Base-by-base conservation (phyloP, 1,140 invertebrate genomes). In the Tribolium castaneum region DNA sequence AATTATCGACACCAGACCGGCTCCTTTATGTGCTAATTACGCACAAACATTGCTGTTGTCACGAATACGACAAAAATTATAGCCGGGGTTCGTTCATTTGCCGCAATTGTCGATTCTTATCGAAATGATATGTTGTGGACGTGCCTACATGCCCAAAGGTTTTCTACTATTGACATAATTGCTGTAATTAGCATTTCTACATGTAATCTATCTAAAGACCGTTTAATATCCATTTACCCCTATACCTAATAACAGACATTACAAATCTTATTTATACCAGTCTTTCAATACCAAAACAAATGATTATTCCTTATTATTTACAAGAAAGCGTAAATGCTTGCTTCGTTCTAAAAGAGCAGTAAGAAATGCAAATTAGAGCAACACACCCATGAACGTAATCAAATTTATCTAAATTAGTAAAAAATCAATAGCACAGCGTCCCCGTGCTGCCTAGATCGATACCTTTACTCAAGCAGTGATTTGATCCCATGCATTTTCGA, bases 1-100 rank as follows among this genome's bases (percentile, higher is more conserved):
- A 73, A 56, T 75, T 75, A 75, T 75, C 34, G 52, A 72, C 59
- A 62, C 16, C 9, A 19, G 13, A 30, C 25, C 22, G 19, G 9
- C 9, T 59, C 54, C 54, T 59, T 59, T 66, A 59, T 25, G 54
- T 12, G 30, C 7, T 35, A 66, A 66, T 35, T 35, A 35, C 59
- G 14, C 59, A 66, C 56, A 62, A 62, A 62, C 56, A 13, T 22
- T 62, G 9, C 30, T 30, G 22, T 62, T 62, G 22, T 25, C 56
- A 62, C 16, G 22, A 62, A 62, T 62, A 22, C 54, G 54, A 59
- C 19, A 59, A 59, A 30, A 59, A 59, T 59, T 59, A 59, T 25
- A 22, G 25, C 52, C 52, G 22, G 10, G 54, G 54, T 19, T 6
- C 9, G 54, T 59, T 59, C 25, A 30, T 59, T 22, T 59, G 19